Evolutionary conservation across 2,113 vertebrate genomes (phyloP).

Genomic region (Ia io): DNA sequence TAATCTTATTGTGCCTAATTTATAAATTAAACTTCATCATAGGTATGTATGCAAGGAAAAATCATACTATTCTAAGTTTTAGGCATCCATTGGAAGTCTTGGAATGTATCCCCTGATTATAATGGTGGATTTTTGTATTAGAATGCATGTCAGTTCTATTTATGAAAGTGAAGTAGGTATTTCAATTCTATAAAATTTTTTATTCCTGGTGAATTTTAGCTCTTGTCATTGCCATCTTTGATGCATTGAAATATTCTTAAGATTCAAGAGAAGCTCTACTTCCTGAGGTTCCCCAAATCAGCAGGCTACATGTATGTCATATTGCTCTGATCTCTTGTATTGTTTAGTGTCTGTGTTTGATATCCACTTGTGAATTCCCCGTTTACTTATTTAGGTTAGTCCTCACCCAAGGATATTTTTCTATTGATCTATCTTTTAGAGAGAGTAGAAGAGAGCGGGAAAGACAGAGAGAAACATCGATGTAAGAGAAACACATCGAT

Average conservation of each 20-base stretch:
- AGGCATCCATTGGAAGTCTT: background rate
- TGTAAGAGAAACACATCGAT: no score
- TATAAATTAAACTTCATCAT: background rate
- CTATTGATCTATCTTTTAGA: no score
- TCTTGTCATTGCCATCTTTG: background rate
- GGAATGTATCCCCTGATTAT: background rate
- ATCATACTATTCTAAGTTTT: background rate
- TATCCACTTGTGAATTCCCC: background rate
- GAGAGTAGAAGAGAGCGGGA: no score
- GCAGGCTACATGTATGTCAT: conserved; percentile 6
- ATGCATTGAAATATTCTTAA: conserved; percentile 13
- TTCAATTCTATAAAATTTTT: conserved; percentile 30
- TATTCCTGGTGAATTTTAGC: background rate
- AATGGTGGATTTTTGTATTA: background rate
- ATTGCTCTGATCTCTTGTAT: background rate
- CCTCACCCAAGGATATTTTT: no score
- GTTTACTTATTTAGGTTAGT: no score
- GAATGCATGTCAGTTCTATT: background rate
- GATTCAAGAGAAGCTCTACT: background rate
- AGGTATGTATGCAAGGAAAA: background rate
- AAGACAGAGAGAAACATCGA: no score
- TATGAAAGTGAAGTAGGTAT: background rate
- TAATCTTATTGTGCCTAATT: background rate
- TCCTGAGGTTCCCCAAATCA: background rate
- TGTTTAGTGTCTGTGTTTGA: conserved; percentile 11